Conservation (phyloP, 2,113 vertebrate genomes). For the Paradisaea rubra region DNA sequence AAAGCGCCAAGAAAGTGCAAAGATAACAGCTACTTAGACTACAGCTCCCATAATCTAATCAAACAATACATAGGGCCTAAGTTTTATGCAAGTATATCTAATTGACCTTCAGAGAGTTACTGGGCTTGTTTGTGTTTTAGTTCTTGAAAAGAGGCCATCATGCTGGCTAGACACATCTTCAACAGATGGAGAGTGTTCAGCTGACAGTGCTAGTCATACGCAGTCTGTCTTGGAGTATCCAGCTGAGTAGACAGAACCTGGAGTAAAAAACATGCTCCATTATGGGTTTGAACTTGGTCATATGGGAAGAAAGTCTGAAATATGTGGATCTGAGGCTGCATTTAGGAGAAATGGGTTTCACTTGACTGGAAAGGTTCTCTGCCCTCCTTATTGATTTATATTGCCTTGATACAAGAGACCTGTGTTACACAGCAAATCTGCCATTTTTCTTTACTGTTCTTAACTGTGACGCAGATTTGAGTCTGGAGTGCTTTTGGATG, state of each 20-base stretch:
- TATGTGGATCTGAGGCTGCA: background rate
- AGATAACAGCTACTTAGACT: background rate
- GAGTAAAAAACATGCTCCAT: background rate
- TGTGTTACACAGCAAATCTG: background rate
- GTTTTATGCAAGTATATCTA: background rate
- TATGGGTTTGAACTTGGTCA: background rate
- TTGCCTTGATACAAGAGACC: background rate
- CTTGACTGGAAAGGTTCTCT: background rate
- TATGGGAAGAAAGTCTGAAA: background rate
- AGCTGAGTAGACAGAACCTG: background rate
- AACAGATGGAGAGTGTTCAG: background rate
- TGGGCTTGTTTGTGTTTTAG: background rate
- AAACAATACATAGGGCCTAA: background rate
- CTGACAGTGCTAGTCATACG: accelerated
- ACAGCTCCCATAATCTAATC: background rate
- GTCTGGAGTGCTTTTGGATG: background rate
- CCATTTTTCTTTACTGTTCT: background rate
- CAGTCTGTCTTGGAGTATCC: background rate
- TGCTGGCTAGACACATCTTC: background rate
- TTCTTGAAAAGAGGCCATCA: background rate
- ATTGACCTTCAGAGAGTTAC: background rate
- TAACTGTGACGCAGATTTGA: background rate
- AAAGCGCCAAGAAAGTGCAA: background rate
- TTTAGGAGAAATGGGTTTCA: background rate
- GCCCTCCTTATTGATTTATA: background rate